These are phyloP conservation scores for Diaperis boleti DNA, from an alignment of 2,888 invertebrate species.

Conservation along the genomic window DNA sequence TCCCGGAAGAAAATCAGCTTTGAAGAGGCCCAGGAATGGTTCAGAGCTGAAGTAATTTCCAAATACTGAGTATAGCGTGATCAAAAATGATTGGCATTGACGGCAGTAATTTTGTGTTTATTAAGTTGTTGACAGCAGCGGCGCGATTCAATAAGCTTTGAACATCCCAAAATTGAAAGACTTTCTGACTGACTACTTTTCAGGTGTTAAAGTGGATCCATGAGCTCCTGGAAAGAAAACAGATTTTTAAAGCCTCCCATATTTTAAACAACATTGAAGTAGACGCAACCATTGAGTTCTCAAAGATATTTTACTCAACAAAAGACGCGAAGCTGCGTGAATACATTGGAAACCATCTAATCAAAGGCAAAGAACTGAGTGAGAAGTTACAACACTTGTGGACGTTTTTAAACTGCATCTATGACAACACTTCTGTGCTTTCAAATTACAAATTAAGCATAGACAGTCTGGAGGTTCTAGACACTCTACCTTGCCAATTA, in stretches of 20 bases:
- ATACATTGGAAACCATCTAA: conserved; percentile 76
- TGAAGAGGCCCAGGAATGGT: conserved; percentile 70
- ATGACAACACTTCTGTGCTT: conserved; percentile 47
- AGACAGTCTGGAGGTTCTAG: conserved; percentile 63
- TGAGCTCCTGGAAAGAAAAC: conserved; percentile 72
- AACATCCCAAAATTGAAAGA: background rate
- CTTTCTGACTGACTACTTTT: background rate
- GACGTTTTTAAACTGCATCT: conserved; percentile 62
- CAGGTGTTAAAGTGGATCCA: conserved; percentile 75
- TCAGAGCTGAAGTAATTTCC: conserved; percentile 70
- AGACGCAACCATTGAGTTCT: conserved; percentile 71
- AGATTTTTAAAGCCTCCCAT: conserved; percentile 76
- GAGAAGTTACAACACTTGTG: conserved; percentile 62
- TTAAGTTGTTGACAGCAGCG: background rate
- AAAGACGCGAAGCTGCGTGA: conserved; percentile 72
- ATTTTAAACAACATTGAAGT: conserved; percentile 74
- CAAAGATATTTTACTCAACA: conserved; percentile 71
- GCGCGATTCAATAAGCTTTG: background rate
- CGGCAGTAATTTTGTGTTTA: too few species aligned
- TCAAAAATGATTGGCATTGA: too few species aligned
- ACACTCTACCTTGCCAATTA: too few species aligned
- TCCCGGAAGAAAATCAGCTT: conserved; percentile 69
- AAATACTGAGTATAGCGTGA: too few species aligned
- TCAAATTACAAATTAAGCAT: conserved; percentile 53
- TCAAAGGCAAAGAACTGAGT: conserved; percentile 66